Evolutionary conservation across 2,797 vertebrate genomes (phyloP), one percentile per base, ranked within the genome.

Genomic region (Acrossocheilus wenchowensis): DNA sequence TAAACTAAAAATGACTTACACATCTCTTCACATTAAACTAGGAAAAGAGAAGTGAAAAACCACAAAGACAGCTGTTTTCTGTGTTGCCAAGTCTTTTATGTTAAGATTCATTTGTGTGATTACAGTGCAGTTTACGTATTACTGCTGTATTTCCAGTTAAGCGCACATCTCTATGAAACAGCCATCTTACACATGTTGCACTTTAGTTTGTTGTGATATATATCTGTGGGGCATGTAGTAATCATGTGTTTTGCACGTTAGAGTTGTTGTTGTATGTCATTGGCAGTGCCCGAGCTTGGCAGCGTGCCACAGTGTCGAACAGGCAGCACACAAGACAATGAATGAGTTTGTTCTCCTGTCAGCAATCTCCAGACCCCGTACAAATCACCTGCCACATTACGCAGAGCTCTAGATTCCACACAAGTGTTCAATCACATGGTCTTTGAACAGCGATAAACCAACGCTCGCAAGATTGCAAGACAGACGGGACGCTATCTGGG

Each of bases 341-440:
- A 86, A 84, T 84, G 78, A 81, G 87, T 86, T 72, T 80, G 78
- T 85, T 85, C 71, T 84, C n/a, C 82, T 88, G 87, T 86, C 68
- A 80, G 50, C 52, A 77, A 79, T 86, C n/a, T 72, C 50, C 50
- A 73, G 66, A 60, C 39, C 52, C 77, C 41, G 10, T 80, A 36
- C 52, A 64, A 72, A 80, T 73, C 36, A 60, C 26, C 50, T 57
- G 64, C 36, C 77, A 34, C 50, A 52, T 77, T 83, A 83, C 41
- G 10, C 57, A 64, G n/a, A 48, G 48, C 48, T 69, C 62, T 69
- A 48, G 50, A 71, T 79, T 52, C 34, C 69, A 86, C 36, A 72
- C 15, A 6, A 45, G 39, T 11, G 15, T 48, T 81, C 52, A 60
- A 41, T 69, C 66, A 72, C 48, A 80, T 80, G 64, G 34, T 54